Base-by-base conservation (phyloP, 2,888 invertebrate species). In the Macaria notata region DNA sequence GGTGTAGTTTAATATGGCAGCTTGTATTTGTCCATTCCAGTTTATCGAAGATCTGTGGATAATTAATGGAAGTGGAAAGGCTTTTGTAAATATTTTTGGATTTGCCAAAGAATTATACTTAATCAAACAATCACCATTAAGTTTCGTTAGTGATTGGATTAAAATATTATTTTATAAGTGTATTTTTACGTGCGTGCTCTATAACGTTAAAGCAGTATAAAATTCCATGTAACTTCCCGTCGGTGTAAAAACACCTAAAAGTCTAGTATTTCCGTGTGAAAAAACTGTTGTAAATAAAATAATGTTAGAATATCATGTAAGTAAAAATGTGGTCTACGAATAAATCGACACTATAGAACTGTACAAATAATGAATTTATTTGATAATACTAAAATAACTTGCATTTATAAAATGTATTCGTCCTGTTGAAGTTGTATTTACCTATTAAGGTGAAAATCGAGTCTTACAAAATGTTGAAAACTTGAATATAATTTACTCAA, bases 321-420 rank as follows among this genome's bases (percentile, higher is more conserved):
- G 48, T 54, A 30, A 54, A 52, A 45, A 51, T 54, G 42, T 59
- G 42, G 59, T 59, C 56, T 55, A 19, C 19, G 19, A 19, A 2
- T 19, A 53, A 55, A 45, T 47, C 42, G 54, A 56, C 44, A 50
- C 47, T 56, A 41, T 36, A 56, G 53, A 29, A 59, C 48, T 66
- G 64, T 66, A 63, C 64, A 64, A 66, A 64, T 61, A 58, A 66
- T 61, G 63, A 67, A 63, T 65, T 62, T 62, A 66, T 65, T 67
- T 65, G 52, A 47, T 63, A 57, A 62, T 59, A 60, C 56, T 61
- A 61, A 60, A 63, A 50, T 51, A 52, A 62, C 47, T 63, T 61
- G 67, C 67, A 67, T 67, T 67, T 67, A 62, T 59, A 56, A 65
- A 67, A 67, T 65, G 67, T 65, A 64, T 62, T 65, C 65, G 65